A percentile compares a stretch with the other conserved stretches of the same genome.
phyloP scores from a whole-genome alignment of 1,140 invertebrate genomes.

The Platyscapa corneri region DNA sequence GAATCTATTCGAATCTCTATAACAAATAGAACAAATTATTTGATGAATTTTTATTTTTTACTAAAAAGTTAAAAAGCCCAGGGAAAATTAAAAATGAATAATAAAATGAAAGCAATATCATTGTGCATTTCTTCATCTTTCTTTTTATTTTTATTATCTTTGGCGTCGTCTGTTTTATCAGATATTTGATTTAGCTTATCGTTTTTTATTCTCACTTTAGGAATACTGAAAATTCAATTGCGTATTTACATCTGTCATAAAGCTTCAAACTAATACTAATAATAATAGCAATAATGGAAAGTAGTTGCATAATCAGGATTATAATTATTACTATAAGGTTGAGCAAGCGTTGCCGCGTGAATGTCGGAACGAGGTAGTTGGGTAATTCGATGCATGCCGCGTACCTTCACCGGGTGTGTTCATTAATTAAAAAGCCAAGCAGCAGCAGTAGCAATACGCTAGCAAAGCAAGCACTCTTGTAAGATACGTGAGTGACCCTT shows the following conservation, averaged over 20 bases:
- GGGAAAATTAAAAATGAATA: too few species aligned
- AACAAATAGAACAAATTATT: too few species aligned
- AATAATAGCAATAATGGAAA: slow-evolving; percentile 42
- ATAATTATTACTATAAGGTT: slow-evolving; percentile 57
- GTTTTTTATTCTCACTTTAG: not conserved
- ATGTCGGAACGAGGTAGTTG: slow-evolving; percentile 51
- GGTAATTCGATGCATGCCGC: slow-evolving; percentile 55
- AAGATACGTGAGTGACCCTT: slow-evolving; percentile 49
- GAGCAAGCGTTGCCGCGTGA: slow-evolving; percentile 39
- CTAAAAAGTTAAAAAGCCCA: too few species aligned
- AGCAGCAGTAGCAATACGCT: not conserved
- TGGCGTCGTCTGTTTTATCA: not conserved
- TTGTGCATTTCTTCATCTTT: not conserved
- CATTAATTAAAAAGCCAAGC: slow-evolving; percentile 67
- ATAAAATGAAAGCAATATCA: too few species aligned
- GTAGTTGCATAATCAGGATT: slow-evolving; percentile 49
- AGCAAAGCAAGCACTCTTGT: not conserved
- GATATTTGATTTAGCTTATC: not conserved
- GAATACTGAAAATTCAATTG: not conserved
- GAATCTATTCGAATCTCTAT: too few species aligned
- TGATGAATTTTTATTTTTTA: too few species aligned
- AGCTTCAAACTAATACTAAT: slow-evolving; percentile 48
- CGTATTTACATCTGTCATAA: not conserved
- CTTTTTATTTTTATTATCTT: not conserved
- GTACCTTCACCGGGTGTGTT: slow-evolving; percentile 60